Evolutionary conservation across 2,797 vertebrate species (phyloP).

Genomic region (Poecilia gillii): DNA sequence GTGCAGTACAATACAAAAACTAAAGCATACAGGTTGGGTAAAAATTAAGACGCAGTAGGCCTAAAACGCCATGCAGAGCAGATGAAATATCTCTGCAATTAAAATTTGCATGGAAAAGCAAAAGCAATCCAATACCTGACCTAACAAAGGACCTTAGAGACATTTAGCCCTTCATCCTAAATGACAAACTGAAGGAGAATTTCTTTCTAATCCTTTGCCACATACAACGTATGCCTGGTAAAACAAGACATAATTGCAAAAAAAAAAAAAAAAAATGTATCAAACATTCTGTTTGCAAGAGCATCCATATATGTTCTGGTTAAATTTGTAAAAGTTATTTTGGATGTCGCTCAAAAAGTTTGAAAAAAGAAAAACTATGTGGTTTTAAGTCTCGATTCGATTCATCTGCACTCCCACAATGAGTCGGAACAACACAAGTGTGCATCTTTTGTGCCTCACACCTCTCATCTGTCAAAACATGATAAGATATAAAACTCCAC

Average conservation of each 20-base stretch:
- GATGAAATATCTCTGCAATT: neutral
- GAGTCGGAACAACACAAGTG: constrained; percentile 56
- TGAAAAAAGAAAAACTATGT: neutral
- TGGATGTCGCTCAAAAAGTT: constrained; percentile 5
- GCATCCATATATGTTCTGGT: neutral
- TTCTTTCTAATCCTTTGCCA: neutral
- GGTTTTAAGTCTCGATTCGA: constrained; percentile 46
- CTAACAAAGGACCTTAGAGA: neutral
- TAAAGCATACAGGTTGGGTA: neutral
- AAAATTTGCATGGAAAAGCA: neutral
- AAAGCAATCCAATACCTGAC: neutral
- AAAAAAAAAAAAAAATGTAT: neutral
- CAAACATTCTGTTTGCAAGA: neutral
- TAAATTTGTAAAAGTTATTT: neutral
- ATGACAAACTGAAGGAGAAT: neutral
- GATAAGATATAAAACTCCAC: constrained; percentile 79
- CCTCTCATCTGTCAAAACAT: constrained; percentile 74
- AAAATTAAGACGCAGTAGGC: neutral
- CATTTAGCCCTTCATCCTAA: neutral
- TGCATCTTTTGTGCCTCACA: constrained; percentile 50
- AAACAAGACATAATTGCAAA: neutral
- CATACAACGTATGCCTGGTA: neutral
- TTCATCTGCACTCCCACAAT: constrained; percentile 34
- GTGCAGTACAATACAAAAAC: neutral
- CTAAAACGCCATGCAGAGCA: neutral